Percentiles rank a stretch among this genome's conserved stretches.
Conservation (phyloP, 2,797 vertebrate species). For the Podarcis siculus region DNA sequence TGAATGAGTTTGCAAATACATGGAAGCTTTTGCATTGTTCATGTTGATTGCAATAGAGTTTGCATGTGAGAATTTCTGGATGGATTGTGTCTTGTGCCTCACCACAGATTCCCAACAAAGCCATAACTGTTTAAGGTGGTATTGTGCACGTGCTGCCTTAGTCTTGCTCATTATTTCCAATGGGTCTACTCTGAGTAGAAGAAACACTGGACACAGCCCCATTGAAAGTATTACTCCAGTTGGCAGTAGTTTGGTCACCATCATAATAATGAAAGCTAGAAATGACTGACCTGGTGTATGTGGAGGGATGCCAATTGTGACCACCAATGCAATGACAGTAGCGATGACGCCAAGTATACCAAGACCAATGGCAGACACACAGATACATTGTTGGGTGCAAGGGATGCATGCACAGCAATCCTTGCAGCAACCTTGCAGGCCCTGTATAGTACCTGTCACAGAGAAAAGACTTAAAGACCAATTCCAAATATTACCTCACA, state of each 20-base stretch:
- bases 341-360: constrained; percentile 47
- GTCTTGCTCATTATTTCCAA: too few species aligned
- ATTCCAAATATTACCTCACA: background rate
- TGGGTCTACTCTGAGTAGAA: too few species aligned
- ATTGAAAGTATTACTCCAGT: background rate
- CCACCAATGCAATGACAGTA: background rate
- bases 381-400: constrained; percentile 57
- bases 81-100: too few species aligned
- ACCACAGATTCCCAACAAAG: too few species aligned
- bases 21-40: too few species aligned
- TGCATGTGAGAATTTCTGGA: too few species aligned
- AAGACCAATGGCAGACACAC: constrained; percentile 57
- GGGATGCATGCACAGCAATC: accelerated
- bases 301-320: constrained; percentile 61
- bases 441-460: background rate
- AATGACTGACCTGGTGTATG: constrained; percentile 68
- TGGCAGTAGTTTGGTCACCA: background rate
- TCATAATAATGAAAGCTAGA: accelerated
- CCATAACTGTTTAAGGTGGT: too few species aligned
- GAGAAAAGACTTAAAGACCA: background rate
- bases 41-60: too few species aligned
- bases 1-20: too few species aligned
- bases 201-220: too few species aligned
- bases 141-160: background rate
- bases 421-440: constrained; percentile 51